A percentile compares a stretch with the other conserved stretches of the same genome.
Evolutionary conservation across 2,113 vertebrate species (phyloP).

Genomic region (Seriola dumerili): DNA sequence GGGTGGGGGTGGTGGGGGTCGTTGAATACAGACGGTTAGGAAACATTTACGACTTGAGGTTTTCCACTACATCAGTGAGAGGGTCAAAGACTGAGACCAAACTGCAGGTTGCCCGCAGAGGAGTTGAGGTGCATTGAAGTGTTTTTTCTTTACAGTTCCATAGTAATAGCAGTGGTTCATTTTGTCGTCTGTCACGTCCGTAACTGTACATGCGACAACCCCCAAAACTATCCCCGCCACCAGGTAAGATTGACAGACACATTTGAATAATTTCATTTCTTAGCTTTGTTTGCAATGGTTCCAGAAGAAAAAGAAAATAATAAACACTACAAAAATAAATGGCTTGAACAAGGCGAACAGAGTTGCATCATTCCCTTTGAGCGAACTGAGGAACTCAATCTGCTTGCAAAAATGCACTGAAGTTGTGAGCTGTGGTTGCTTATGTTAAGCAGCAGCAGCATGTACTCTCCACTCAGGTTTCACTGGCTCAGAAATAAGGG

Average conservation of each 20-base stretch:
- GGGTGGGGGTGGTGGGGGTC: background rate
- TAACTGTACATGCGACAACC: conserved; percentile 57
- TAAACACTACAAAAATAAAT: conserved; percentile 78
- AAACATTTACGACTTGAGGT: conserved; percentile 62
- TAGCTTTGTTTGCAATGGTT: conserved; percentile 79
- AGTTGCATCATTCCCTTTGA: conserved; percentile 83
- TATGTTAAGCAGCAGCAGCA: conserved; percentile 68
- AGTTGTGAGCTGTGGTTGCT: conserved; percentile 71
- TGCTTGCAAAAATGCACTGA: conserved; percentile 72
- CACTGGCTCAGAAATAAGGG: conserved; percentile 86
- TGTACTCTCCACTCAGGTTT: conserved; percentile 77
- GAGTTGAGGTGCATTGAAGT: conserved; percentile 73
- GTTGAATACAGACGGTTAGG: conserved; percentile 29
- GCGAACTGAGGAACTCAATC: conserved; percentile 64
- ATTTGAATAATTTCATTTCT: conserved; percentile 67
- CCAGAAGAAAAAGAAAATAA: conserved; percentile 53
- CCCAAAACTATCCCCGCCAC: conserved; percentile 7
- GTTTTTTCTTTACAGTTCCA: conserved; percentile 71
- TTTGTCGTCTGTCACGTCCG: conserved; percentile 35
- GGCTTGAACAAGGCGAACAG: conserved; percentile 80
- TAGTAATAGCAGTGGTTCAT: conserved; percentile 81
- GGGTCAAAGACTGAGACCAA: conserved; percentile 66
- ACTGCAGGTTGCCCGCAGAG: conserved; percentile 54
- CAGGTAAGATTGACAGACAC: conserved; percentile 68
- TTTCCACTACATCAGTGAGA: conserved; percentile 68